Base-by-base conservation (phyloP, 2,888 invertebrate species). In the Phalera bucephala region DNA sequence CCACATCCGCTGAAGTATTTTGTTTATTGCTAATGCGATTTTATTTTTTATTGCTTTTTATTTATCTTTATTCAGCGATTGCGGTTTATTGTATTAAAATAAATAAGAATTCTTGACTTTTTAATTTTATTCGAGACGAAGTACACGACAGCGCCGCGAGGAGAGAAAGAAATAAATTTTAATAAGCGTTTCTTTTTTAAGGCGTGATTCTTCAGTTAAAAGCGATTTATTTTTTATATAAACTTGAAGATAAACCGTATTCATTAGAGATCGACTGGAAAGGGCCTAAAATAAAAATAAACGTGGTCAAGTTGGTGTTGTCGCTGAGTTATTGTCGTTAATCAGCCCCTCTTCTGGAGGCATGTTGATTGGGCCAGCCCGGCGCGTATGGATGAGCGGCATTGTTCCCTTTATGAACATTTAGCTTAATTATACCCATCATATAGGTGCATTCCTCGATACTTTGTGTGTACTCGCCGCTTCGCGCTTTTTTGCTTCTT, bases 81-180 rank as follows among this genome's bases (percentile, higher is more conserved):
- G 89, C 88, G 84, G 88, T 89, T 88, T 89, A 89, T 89, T 89
- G 88, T 89, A 89, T 89, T 88, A 89, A 89, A 88, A 89, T 89
- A 89, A 89, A 89, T 87, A 89, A 88, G 88, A 89, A 87, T 88
- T 87, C 86, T 85, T 80, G 86, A 87, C 86, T 88, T 88, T 89
- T 89, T 88, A 88, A 89, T 89, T 89, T 89, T 89, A 85, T 89
- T 88, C 79, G 78, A 76, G 75, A 64, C 85, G 72, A 75, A 80
- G 86, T 87, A 88, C 89, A 88, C 83, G 87, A 87, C 89, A 81
- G 80, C 71, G 80, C 81, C 77, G 80, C 80, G 84, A 76, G 72
- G 72, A 83, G 85, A 86, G 86, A 87, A 82, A 86, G 88, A 88
- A 88, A 89, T 89, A 89, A 89, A 89, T 89, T 88, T 88, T 89